Base-by-base conservation (phyloP, 2,888 invertebrate species). In the Pandemis heparana region DNA sequence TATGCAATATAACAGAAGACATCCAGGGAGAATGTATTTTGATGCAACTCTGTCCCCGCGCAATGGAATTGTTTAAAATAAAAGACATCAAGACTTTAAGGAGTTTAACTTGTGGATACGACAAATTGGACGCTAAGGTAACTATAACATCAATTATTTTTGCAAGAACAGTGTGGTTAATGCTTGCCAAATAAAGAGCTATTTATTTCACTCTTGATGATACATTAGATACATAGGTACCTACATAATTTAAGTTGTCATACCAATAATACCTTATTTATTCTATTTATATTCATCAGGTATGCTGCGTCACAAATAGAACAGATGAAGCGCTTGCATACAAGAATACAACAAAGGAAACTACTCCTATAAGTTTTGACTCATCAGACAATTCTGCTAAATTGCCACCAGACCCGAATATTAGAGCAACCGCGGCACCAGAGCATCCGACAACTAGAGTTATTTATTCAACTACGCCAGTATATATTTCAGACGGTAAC, bases 101-200 rank as follows among this genome's bases (percentile, higher is more conserved):
- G 18, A 61, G 65, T 10, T 64, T 78, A 62, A 60, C 62, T 48
- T 83, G 82, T 75, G 79, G 79, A 65, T 79, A 66, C 41, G 74
- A 77, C 5, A 65, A 38, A 8, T 38, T 3, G 18, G 7, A 14
- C 5, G 74, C 77, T 7, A 76, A 70, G 80, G 82, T 82, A 79
- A 61, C 46, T 59, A 53, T 18, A 3, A 18, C 14, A 18, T 53
- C 16, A 9, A 18, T 53, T 18, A 18, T 8, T 61, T 61, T 48
- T n/a, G 6, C 14, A n/a, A 1, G n/a, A 61, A 10, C 1, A 61
- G 41, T 10, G 39, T 41, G 5, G 4, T 32, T 39, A 1, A 14
- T 16, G 16, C 10, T 61, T 16, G 41, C 48, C 14, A n/a, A 48
- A 48, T 48, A 48, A 14, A n/a, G 14, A 48, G 43, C 12, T 46